phyloP scores from a whole-genome alignment of 2,888 invertebrate genomes.

The Agrochola circellaris region DNA sequence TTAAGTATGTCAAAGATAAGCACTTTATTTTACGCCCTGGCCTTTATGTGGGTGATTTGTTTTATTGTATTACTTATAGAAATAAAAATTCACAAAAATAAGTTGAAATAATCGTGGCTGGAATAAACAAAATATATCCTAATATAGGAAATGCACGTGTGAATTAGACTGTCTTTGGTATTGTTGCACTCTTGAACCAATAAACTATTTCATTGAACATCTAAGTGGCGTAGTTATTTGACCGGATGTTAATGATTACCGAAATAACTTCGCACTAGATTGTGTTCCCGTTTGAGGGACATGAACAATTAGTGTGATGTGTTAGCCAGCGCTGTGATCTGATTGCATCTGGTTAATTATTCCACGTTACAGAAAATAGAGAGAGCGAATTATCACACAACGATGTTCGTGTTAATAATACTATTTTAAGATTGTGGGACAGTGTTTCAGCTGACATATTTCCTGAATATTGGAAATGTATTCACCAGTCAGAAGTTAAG shows the following conservation, averaged over 20 bases:
- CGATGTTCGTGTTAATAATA: neutral
- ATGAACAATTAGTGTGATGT: constrained; percentile 46
- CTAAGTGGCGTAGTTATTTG: constrained; percentile 10
- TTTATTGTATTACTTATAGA: constrained; percentile 71
- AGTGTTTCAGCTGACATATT: neutral
- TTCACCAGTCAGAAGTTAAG: neutral
- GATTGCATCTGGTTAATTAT: constrained; percentile 54
- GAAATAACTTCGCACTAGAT: constrained; percentile 56
- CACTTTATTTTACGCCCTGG: constrained; percentile 76
- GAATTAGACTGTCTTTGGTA: neutral
- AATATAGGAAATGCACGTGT: constrained; percentile 10
- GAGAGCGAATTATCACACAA: constrained; percentile 20
- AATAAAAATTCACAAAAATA: constrained; percentile 63
- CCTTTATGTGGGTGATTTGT: constrained; percentile 69
- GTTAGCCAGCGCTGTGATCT: constrained; percentile 24
- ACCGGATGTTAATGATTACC: constrained; percentile 25
- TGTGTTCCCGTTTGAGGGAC: constrained; percentile 25
- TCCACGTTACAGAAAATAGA: constrained; percentile 54
- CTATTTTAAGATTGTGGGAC: neutral
- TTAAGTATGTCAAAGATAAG: constrained; percentile 70
- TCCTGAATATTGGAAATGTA: neutral
- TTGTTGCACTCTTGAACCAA: constrained; percentile 2
- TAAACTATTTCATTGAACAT: constrained; percentile 21
- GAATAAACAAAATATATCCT: neutral
- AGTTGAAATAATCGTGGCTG: neutral